phyloP scores from a whole-genome alignment of 2,113 vertebrate species.

The Cheilinus undulatus region DNA sequence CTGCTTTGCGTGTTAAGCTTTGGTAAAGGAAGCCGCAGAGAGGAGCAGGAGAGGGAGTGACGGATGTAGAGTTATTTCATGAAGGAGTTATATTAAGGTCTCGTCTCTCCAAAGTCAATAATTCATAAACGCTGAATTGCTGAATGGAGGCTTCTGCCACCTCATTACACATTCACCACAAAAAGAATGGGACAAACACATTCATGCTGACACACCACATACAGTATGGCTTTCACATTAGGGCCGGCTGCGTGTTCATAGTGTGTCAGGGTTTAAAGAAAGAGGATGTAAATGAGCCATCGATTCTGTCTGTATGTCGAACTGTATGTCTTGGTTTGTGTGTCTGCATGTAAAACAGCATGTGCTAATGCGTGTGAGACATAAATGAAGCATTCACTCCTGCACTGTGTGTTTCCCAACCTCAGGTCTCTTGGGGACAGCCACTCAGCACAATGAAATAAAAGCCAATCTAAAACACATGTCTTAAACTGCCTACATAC shows the following conservation, averaged over 20 bases:
- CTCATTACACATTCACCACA: constrained; percentile 79
- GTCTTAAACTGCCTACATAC: constrained; percentile 44
- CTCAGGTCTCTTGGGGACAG: constrained; percentile 63
- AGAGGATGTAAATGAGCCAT: constrained; percentile 65
- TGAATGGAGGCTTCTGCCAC: constrained; percentile 77
- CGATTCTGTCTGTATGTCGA: constrained; percentile 13
- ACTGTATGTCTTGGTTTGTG: background rate
- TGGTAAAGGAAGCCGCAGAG: constrained; percentile 7
- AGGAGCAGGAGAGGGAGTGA: constrained; percentile 27
- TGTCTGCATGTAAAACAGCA: constrained; percentile 3
- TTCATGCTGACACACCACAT: constrained; percentile 72
- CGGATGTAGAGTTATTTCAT: constrained; percentile 61
- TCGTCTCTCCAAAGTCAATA: constrained; percentile 75
- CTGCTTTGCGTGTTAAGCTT: constrained; percentile 59
- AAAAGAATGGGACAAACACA: constrained; percentile 68
- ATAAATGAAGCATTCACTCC: constrained; percentile 64
- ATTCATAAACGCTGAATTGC: constrained; percentile 79
- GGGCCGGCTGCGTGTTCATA: constrained; percentile 36
- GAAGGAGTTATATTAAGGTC: constrained; percentile 78
- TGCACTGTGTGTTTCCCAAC: constrained; percentile 48
- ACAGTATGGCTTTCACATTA: constrained; percentile 64
- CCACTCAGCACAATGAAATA: constrained; percentile 68
- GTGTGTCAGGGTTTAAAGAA: constrained; percentile 42
- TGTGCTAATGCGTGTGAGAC: constrained; percentile 44
- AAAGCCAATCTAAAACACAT: constrained; percentile 70